Base-by-base conservation (phyloP, 2,797 vertebrate species). In the Astyanax mexicanus region DNA sequence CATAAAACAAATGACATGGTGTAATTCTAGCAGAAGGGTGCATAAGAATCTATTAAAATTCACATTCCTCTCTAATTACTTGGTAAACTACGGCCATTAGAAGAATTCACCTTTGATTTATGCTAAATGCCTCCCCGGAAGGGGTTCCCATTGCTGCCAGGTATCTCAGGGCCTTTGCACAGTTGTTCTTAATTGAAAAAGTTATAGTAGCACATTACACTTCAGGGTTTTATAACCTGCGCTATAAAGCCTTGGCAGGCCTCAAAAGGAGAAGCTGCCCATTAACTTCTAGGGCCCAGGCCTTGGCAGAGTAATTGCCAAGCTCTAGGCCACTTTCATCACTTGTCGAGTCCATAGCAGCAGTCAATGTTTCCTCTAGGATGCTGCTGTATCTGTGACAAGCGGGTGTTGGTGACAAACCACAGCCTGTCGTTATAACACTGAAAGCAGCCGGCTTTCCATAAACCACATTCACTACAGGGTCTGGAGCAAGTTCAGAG, bases 271-370 rank as follows among this genome's bases (percentile, higher is more conserved):
- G 93, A 92, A 91, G 91, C 87, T 92, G 91, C 91, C 92, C 92
- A 93, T 94, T 95, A 95, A 96, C 90, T 95, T 94, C 94, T 91
- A 88, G 89, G 87, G 93, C 92, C 93, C 93, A 94, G 94, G 93
- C 94, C 90, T 90, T 87, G 87, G 89, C 90, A 94, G 88, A 87
- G 90, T 96, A 96, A 96, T 94, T 95, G 95, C 95, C 93, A 95
- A 94, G 93, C 93, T 96, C 93, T 92, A 94, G 95, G 94, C 92
- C 92, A 94, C 95, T 96, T 96, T 97, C 95, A 96, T 96, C 95
- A 95, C 94, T 94, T 95, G 95, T 95, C 93, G 90, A 94, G 92
- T 95, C 94, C 93, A 94, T 95, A 94, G 90, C 89, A 75, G 90
- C 95, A 94, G 92, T 93, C 94, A 92, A 94, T 94, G 95, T 94